Percentiles rank a stretch among this genome's conserved stretches.
These are phyloP conservation scores for Anadara kagoshimensis DNA, from an alignment of 1,140 invertebrate genomes.

Conservation along the genomic window DNA sequence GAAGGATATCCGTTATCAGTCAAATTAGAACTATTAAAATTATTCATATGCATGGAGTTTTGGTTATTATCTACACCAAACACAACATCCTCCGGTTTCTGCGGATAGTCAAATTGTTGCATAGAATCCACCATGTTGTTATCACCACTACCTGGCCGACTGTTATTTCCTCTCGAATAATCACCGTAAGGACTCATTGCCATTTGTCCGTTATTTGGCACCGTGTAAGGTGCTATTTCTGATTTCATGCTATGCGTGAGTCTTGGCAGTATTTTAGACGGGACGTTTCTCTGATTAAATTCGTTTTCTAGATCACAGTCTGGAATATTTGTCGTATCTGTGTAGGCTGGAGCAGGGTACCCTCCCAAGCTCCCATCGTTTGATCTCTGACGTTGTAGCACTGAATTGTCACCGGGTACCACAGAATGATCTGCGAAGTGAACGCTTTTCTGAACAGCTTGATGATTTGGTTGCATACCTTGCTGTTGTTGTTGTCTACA, in stretches of 20 bases:
- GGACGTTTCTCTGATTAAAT: slow-evolving; percentile 54
- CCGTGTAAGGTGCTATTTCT: slow-evolving; percentile 67
- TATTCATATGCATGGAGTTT: slow-evolving; percentile 62
- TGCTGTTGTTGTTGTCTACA: slow-evolving; percentile 13
- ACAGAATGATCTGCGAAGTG: slow-evolving; percentile 57
- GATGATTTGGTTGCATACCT: slow-evolving; percentile 6
- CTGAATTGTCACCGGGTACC: slow-evolving; percentile 27
- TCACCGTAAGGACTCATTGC: slow-evolving; percentile 40
- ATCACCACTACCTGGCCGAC: slow-evolving; percentile 40
- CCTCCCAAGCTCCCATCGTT: slow-evolving; percentile 25
- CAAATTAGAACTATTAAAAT: slow-evolving; percentile 49
- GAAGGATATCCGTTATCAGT: slow-evolving; percentile 30
- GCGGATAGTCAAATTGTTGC: slow-evolving; percentile 53
- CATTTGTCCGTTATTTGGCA: slow-evolving; percentile 52
- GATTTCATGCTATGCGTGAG: slow-evolving; percentile 59
- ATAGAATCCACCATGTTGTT: slow-evolving; percentile 35
- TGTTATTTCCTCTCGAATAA: slow-evolving; percentile 42
- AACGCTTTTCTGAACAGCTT: slow-evolving; percentile 55
- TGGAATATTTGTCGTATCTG: slow-evolving; percentile 40
- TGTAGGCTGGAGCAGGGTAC: slow-evolving; percentile 33
- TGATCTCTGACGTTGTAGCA: slow-evolving; percentile 39
- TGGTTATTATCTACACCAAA: slow-evolving; percentile 64
- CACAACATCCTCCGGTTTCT: slow-evolving; percentile 43
- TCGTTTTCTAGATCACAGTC: slow-evolving; percentile 58
- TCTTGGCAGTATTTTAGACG: slow-evolving; percentile 63